phyloP scores from a whole-genome alignment of 1,140 invertebrate species.

The Achatina immaculata region DNA sequence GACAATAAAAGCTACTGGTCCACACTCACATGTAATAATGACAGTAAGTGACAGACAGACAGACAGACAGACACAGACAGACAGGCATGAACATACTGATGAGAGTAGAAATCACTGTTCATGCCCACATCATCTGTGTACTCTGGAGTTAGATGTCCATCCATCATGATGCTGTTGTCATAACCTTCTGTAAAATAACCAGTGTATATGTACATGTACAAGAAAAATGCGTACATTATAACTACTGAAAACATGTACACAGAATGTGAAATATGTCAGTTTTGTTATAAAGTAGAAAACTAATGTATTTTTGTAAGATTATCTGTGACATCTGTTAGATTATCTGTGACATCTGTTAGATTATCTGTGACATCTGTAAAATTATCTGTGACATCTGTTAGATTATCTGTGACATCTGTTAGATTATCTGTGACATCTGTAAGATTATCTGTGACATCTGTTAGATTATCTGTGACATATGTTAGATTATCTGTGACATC shows the following conservation, averaged over 20 bases:
- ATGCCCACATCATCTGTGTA: constrained; percentile 64
- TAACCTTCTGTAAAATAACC: constrained; percentile 56
- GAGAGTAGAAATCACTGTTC: constrained; percentile 51
- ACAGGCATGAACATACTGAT: constrained; percentile 33
- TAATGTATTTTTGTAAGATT: not conserved
- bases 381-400: too few relatives aligned
- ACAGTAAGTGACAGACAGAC: not conserved
- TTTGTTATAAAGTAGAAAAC: not conserved
- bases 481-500: too few relatives aligned
- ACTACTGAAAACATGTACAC: not conserved
- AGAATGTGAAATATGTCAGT: not conserved
- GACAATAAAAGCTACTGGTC: not conserved
- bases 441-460: too few relatives aligned
- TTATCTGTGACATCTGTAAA: too few relatives aligned
- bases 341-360: too few relatives aligned
- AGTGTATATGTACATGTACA: not conserved
- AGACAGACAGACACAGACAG: not conserved
- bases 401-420: too few relatives aligned
- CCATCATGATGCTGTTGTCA: constrained; percentile 60
- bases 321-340: too few relatives aligned
- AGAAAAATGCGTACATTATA: not conserved
- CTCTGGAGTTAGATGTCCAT: constrained; percentile 67
- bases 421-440: too few relatives aligned
- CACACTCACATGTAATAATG: not conserved
- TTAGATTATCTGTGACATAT: too few relatives aligned